Evolutionary conservation across 2,888 invertebrate genomes (phyloP).

Genomic region (Temnothorax ravouxi): DNA sequence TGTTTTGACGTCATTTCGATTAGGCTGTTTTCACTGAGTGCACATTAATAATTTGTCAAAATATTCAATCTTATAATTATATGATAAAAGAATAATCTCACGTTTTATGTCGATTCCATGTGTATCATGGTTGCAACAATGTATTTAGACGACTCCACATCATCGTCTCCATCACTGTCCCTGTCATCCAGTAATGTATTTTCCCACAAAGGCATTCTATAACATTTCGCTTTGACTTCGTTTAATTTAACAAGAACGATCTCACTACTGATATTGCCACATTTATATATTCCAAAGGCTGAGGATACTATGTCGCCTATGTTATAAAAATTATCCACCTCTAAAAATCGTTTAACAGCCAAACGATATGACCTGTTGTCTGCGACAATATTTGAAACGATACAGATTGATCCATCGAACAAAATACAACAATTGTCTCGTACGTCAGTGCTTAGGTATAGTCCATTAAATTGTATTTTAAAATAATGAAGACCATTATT

Average conservation of each 20-base stretch:
- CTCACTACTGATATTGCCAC: background rate
- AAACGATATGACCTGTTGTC: background rate
- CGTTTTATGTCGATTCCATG: too few species aligned
- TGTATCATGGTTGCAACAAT: too few species aligned
- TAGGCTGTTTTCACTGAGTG: too few species aligned
- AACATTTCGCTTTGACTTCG: background rate
- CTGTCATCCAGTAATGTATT: too few species aligned
- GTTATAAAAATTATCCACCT: slow-evolving; percentile 7
- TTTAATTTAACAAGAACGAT: background rate
- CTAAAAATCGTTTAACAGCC: background rate
- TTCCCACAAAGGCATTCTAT: background rate
- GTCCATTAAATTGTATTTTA: background rate
- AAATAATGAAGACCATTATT: background rate
- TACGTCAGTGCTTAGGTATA: background rate
- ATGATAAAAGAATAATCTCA: too few species aligned
- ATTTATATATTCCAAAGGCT: background rate
- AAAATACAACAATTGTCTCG: slow-evolving; percentile 16
- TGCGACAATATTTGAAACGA: background rate
- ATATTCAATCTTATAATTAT: too few species aligned
- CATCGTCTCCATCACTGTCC: too few species aligned
- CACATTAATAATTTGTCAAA: too few species aligned
- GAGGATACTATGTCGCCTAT: background rate
- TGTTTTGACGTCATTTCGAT: too few species aligned
- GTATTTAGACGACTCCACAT: too few species aligned
- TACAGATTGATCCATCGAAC: background rate